Base-by-base conservation (phyloP, 2,113 vertebrate genomes). In the Syngnathus floridae region DNA sequence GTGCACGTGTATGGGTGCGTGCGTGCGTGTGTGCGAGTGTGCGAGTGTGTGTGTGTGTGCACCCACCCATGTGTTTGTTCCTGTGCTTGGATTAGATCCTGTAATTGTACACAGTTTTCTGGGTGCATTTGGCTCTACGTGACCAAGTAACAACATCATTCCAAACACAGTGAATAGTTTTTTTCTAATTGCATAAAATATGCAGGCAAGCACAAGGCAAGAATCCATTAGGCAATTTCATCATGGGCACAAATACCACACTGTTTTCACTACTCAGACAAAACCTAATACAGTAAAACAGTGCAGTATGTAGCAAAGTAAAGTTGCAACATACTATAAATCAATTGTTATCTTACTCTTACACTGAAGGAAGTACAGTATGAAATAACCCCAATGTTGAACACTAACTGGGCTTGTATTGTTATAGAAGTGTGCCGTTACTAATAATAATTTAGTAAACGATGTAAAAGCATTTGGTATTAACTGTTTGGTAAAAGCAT, bases 61-160 rank as follows among this genome's bases (percentile, higher is more conserved):
- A 5, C 22, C 52, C 13, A 31, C 22, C 52, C 22, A 13, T 26
- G 26, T 31, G 22, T 26, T 54, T 72, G 36, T 62, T 11, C 21
- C 31, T 57, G 56, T 63, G 65, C 52, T 45, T 70, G 64, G 48
- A 59, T 58, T 41, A 51, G 62, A 22, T 36, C 7, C 48, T 51
- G 19, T 51, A 51, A 46, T 62, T 40, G 16, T 26, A 5, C 51
- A 22, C 26, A 16, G 26, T 31, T 67, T 58, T 67, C 56, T 61
- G 49, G 63, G 51, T 63, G 37, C 49, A 66, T 68, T 51, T 35
- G 62, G 64, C 60, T 74, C 35, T 61, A 62, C 45, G 26, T 73
- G 31, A 70, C 19, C 41, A 35, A 40, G 5, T 7, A 66, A 17
- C 21, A 43, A 17, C 21, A 43, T 48, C 14, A 2, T 7, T 60